These are phyloP conservation scores for Baccha elongata DNA, from an alignment of 2,888 invertebrate genomes.

Conservation along the genomic window DNA sequence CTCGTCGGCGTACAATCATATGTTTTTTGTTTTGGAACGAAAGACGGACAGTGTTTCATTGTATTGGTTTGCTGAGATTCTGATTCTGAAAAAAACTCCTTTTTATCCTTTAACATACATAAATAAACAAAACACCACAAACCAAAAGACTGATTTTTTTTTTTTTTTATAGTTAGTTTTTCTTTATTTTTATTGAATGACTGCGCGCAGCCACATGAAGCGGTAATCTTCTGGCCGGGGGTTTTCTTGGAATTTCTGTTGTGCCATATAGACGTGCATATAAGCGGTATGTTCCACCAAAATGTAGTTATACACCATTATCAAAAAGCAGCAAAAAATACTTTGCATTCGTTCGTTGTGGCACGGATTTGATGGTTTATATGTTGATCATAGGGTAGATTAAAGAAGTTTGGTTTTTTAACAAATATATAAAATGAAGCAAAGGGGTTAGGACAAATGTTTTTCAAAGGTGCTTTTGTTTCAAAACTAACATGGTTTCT, in stretches of 20 bases:
- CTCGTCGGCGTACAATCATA: constrained; percentile 40
- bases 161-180: not conserved
- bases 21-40: constrained; percentile 69
- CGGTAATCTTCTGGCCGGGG: constrained; percentile 65
- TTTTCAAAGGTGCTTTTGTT: too few relatives aligned
- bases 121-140: constrained; percentile 56
- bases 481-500: too few relatives aligned
- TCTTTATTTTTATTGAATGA: constrained; percentile 54
- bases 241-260: constrained; percentile 74
- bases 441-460: too few relatives aligned
- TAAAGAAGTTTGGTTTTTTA: not conserved
- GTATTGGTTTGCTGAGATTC: constrained; percentile 44
- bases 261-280: constrained; percentile 62
- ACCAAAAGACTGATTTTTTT: not conserved
- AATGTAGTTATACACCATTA: constrained; percentile 36
- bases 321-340: constrained; percentile 47
- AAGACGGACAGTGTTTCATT: not conserved
- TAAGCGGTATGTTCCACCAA: constrained; percentile 48
- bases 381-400: constrained; percentile 14
- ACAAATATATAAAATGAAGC: too few relatives aligned
- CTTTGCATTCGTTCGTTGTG: constrained; percentile 61
- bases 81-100: constrained; percentile 40
- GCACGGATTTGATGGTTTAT: constrained; percentile 40
- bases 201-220: constrained; percentile 45
- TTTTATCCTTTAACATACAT: constrained; percentile 59